A percentile compares a stretch with the other conserved stretches of the same genome.
Evolutionary conservation across 2,888 invertebrate species (phyloP).

Genomic region (Scrobipalpa atriplicella): DNA sequence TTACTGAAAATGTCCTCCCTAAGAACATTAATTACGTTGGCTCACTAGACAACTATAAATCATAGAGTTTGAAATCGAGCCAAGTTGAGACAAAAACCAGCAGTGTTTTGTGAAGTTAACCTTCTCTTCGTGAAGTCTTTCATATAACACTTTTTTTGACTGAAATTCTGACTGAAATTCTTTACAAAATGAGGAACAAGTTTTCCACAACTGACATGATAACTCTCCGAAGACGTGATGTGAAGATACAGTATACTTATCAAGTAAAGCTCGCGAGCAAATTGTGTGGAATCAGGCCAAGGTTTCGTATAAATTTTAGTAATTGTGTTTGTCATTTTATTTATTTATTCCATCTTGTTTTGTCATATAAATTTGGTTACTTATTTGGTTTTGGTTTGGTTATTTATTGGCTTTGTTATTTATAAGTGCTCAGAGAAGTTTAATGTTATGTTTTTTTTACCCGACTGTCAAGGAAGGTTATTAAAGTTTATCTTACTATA

Average conservation of each 20-base stretch:
- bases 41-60: constrained; percentile 11
- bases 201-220: constrained; percentile 2
- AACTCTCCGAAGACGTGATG: background rate
- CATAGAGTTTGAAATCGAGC: constrained; percentile 14
- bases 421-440: too few species aligned
- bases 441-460: too few species aligned
- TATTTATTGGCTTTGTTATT: too few species aligned
- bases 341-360: background rate
- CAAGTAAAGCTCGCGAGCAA: constrained; percentile 5
- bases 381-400: too few species aligned
- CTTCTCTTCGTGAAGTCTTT: constrained; percentile 1
- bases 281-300: constrained; percentile 1
- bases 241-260: constrained; percentile 2
- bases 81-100: constrained; percentile 17
- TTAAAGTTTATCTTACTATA: too few species aligned
- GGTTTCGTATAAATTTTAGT: background rate
- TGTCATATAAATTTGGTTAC: background rate
- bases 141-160: background rate
- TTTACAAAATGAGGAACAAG: background rate
- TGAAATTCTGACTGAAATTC: background rate
- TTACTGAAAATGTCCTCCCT: constrained; percentile 14
- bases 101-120: constrained; percentile 16
- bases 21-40: constrained; percentile 20
- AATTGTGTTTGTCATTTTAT: background rate
- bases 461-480: too few species aligned